Evolutionary conservation across 2,888 invertebrate species (phyloP).

Genomic region (Ceraclea dissimilis): DNA sequence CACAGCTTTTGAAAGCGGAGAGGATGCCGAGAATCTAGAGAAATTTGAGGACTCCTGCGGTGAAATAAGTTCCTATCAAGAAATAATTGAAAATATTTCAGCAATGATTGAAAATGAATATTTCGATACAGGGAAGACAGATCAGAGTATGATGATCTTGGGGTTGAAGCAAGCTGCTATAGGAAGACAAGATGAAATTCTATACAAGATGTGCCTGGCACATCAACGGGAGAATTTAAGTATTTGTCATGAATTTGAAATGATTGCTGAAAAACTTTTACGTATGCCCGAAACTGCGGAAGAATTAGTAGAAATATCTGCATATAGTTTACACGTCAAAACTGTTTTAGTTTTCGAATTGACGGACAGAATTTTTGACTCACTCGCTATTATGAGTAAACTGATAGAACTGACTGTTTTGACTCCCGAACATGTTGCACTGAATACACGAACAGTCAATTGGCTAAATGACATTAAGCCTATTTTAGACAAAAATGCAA

Average conservation of each 20-base stretch:
- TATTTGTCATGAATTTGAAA: constrained; percentile 66
- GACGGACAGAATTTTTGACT: constrained; percentile 60
- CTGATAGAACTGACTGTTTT: constrained; percentile 73
- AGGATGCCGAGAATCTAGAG: constrained; percentile 40
- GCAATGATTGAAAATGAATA: constrained; percentile 59
- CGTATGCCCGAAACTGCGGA: constrained; percentile 70
- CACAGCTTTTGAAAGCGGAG: constrained; percentile 39
- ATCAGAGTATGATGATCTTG: constrained; percentile 55
- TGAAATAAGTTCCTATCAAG: constrained; percentile 54
- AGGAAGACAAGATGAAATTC: constrained; percentile 53
- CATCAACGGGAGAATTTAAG: constrained; percentile 59
- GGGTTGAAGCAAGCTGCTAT: constrained; percentile 53
- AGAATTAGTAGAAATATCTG: constrained; percentile 72
- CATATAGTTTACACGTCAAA: constrained; percentile 73
- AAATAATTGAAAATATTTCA: constrained; percentile 52
- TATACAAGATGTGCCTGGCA: constrained; percentile 52
- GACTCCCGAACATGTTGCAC: constrained; percentile 63
- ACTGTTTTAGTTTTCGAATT: constrained; percentile 62
- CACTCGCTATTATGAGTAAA: constrained; percentile 57
- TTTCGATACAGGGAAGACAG: constrained; percentile 56
- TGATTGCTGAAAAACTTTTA: constrained; percentile 59
- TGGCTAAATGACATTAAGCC: constrained; percentile 78
- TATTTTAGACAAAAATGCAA: constrained; percentile 73
- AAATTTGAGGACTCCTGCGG: constrained; percentile 53
- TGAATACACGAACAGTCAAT: constrained; percentile 75